phyloP scores from a whole-genome alignment of 2,888 invertebrate species.

The Odontomyia ornata region DNA sequence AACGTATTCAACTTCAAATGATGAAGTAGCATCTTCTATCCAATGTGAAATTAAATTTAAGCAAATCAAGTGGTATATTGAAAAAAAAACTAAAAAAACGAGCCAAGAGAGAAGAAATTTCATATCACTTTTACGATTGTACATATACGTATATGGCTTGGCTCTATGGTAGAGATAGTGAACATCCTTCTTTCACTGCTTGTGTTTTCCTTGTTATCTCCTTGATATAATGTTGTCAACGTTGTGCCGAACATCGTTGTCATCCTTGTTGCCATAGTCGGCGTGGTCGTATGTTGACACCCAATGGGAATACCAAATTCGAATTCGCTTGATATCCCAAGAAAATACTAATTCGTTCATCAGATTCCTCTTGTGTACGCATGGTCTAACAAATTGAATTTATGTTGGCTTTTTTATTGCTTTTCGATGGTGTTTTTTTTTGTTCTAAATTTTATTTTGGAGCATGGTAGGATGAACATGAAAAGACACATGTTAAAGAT shows the following conservation, averaged over 20 bases:
- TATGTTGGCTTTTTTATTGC: constrained; percentile 27
- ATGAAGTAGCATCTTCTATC: constrained; percentile 1
- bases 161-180: no score
- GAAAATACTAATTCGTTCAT: constrained; percentile 45
- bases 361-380: constrained; percentile 46
- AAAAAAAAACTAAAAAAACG: constrained; percentile 11
- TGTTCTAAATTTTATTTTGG: no score
- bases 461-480: no score
- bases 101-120: neutral
- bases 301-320: constrained; percentile 42
- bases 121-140: neutral
- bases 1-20: no score
- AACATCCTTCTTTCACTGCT: no score
- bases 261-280: constrained; percentile 1
- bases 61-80: constrained; percentile 44
- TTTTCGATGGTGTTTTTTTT: neutral
- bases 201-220: neutral
- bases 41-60: constrained; percentile 44
- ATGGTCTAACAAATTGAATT: constrained; percentile 46
- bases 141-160: no score
- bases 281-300: constrained; percentile 3
- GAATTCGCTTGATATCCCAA: constrained; percentile 35
- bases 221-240: neutral
- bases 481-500: no score
- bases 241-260: neutral